A percentile compares a stretch with the other conserved stretches of the same genome.
phyloP scores from a whole-genome alignment of 2,888 invertebrate species.

The Acleris laterana region DNA sequence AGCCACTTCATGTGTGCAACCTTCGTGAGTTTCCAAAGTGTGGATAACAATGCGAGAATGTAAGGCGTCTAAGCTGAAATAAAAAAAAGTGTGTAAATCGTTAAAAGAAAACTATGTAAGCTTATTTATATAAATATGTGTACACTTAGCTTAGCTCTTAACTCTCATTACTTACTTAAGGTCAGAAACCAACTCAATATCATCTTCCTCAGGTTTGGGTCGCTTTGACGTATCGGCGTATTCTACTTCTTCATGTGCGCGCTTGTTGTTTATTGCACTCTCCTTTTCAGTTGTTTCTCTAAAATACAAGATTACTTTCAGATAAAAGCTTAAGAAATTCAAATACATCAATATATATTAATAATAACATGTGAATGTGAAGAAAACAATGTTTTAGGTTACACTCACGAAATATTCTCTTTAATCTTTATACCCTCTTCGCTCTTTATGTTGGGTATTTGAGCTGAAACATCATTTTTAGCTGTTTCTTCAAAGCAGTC shows the following conservation, averaged over 20 bases:
- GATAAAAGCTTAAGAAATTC: not conserved
- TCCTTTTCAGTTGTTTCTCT: constrained; percentile 47
- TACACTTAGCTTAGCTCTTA: not conserved
- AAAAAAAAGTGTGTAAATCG: not conserved
- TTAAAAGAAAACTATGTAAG: not conserved
- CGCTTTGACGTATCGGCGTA: constrained; percentile 68
- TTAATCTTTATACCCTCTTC: constrained; percentile 49
- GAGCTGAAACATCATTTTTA: constrained; percentile 55
- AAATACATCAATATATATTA: constrained; percentile 10
- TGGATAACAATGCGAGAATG: constrained; percentile 94
- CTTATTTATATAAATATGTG: not conserved
- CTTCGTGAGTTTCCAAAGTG: constrained; percentile 94
- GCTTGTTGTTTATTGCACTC: constrained; percentile 54
- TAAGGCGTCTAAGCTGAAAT: constrained; percentile 88
- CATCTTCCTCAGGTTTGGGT: constrained; percentile 62
- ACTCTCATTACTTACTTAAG: constrained; percentile 65
- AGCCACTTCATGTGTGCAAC: constrained; percentile 98
- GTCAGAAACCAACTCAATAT: constrained; percentile 61
- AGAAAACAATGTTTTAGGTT: constrained; percentile 53
- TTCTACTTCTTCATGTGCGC: constrained; percentile 67
- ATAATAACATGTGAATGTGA: constrained; percentile 31
- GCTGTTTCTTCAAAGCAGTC: constrained; percentile 72
- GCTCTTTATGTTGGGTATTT: constrained; percentile 58
- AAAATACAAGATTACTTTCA: constrained; percentile 29
- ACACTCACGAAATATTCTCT: constrained; percentile 58